Evolutionary conservation across 1,140 invertebrate genomes (phyloP), one percentile per base, ranked within the genome.

Genomic region (Diachasma alloeum): DNA sequence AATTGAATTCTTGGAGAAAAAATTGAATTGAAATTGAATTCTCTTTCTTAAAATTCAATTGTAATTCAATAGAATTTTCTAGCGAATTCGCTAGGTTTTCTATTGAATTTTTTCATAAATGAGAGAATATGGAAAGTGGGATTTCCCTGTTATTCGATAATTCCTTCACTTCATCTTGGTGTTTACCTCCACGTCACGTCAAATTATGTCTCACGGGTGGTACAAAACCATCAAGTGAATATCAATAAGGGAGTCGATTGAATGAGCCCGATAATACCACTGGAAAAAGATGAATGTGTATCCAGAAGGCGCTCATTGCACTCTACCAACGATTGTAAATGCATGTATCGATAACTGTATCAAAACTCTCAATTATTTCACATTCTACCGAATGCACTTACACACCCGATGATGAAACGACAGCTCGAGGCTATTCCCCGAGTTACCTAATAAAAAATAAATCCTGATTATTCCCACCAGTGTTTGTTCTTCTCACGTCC

Each of bases 401-500:
- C 24, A 26, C 59, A 63, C 1, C 24, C 24, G 22, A 63, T 63
- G 59, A 63, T 31, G 59, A 63, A 63, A 63, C 19, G 59, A 63
- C 2, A 0, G 24, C 59, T 26, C 8, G 59, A 19, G 59, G 59
- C 59, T 13, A 63, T 13, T 26, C 1, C 1, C 1, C 24, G 59
- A 31, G 59, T 63, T 63, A 63, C 24, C 59, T 26, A 63, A 63
- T 63, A 19, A 63, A 63, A 63, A 63, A 26, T 26, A 63, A 63
- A 63, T 4, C 5, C 22, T 63, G 22, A 63, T 63, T 63, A 63
- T 63, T 63, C 11, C 59, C 59, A 63, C 22, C 24, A 6, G 24
- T 63, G 59, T 63, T 63, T 63, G 59, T 63, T 63, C 59, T 63
- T 63, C 59, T 63, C 59, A 63, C 59, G 59, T 63, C 59, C 59